A percentile compares a stretch with the other conserved stretches of the same genome.
Evolutionary conservation across 1,140 invertebrate species (phyloP).

Genomic region (Augochlora pura): DNA sequence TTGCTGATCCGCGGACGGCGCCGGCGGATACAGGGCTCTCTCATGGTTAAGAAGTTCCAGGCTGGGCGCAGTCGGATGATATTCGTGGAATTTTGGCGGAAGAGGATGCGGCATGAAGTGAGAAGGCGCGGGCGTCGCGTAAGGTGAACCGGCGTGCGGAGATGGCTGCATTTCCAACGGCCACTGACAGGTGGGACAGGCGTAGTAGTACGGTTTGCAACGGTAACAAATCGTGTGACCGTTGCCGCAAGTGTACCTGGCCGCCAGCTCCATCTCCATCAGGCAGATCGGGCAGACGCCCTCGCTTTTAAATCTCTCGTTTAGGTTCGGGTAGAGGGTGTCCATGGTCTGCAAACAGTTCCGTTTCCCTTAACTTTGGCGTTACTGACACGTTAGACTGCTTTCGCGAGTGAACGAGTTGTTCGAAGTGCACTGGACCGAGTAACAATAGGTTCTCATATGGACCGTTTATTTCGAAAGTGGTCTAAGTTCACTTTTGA

Average conservation of each 20-base stretch:
- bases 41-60: slow-evolving; percentile 62
- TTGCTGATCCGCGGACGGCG: slow-evolving; percentile 48
- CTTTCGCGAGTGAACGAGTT: no score
- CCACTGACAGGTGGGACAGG: slow-evolving; percentile 67
- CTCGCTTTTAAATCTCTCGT: slow-evolving; percentile 67
- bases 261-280: slow-evolving; percentile 63
- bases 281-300: slow-evolving; percentile 73
- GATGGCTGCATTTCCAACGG: slow-evolving; percentile 53
- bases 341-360: slow-evolving; percentile 55
- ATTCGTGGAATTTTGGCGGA: slow-evolving; percentile 20
- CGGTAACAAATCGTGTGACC: slow-evolving; percentile 69
- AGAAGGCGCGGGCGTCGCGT: slow-evolving; percentile 33
- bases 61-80: slow-evolving; percentile 61
- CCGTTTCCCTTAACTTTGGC: no score
- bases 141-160: slow-evolving; percentile 1
- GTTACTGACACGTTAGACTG: no score
- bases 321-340: slow-evolving; percentile 68
- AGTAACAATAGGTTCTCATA: no score
- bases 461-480: no score
- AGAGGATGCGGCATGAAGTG: slow-evolving; percentile 60
- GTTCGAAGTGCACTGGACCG: no score
- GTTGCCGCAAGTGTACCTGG: slow-evolving; percentile 66
- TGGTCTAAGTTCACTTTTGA: no score
- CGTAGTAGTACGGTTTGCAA: slow-evolving; percentile 72
- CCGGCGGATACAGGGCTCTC: slow-evolving; percentile 38